These are phyloP conservation scores for Bombus cullumanus DNA, from an alignment of 1,140 invertebrate species.

Conservation along the genomic window DNA sequence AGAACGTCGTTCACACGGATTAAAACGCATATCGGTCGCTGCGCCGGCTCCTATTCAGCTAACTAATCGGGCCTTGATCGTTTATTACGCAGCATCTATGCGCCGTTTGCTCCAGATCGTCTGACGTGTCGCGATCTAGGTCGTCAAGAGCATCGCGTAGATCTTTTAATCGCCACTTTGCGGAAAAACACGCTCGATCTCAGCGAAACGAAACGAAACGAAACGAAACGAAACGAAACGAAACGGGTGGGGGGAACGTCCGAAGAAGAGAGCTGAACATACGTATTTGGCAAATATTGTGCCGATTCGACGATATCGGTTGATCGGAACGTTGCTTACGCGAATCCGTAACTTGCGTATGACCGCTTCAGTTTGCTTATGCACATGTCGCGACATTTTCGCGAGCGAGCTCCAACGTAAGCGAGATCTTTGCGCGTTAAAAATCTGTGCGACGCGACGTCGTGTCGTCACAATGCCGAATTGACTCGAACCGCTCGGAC, in stretches of 20 bases:
- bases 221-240: too few relatives aligned
- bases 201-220: not conserved
- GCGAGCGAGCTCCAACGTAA: too few relatives aligned
- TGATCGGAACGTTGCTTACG: not conserved
- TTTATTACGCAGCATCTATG: constrained; percentile 65
- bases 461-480: too few relatives aligned
- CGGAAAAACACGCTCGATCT: constrained; percentile 19
- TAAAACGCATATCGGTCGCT: constrained; percentile 8
- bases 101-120: constrained; percentile 65
- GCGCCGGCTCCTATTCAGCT: constrained; percentile 41
- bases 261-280: not conserved
- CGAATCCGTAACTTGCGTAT: not conserved
- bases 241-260: too few relatives aligned
- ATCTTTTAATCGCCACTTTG: constrained; percentile 36
- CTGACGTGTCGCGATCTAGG: constrained; percentile 41
- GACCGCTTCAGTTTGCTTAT: too few relatives aligned
- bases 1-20: not conserved
- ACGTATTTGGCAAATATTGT: not conserved
- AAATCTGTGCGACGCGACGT: not conserved
- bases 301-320: not conserved
- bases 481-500: too few relatives aligned
- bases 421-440: too few relatives aligned
- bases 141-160: constrained; percentile 49
- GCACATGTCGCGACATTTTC: not conserved
- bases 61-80: constrained; percentile 75